phyloP scores from a whole-genome alignment of 2,113 vertebrate genomes.

The Campylorhamphus procurvoides region DNA sequence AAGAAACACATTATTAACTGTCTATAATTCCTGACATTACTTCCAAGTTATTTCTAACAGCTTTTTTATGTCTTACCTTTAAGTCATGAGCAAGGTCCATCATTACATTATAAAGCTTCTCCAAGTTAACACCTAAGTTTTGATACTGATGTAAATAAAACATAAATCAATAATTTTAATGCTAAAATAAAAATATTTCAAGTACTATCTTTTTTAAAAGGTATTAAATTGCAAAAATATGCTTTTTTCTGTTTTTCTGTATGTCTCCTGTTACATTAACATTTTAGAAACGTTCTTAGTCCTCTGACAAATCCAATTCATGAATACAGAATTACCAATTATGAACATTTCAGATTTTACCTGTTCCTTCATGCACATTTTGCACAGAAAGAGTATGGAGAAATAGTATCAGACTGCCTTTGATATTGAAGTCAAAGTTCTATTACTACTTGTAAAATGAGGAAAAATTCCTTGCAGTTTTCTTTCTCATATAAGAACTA shows the following conservation, averaged over 20 bases:
- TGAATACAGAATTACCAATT: not conserved
- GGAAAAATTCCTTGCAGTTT: not conserved
- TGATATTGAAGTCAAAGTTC: not conserved
- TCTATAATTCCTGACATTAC: not conserved
- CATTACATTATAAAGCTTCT: conserved; percentile 78
- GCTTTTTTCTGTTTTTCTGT: not conserved
- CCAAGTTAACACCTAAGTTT: conserved; percentile 74
- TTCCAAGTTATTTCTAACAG: not conserved
- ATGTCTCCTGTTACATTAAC: not conserved
- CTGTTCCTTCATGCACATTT: not conserved
- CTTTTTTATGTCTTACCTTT: conserved; percentile 70
- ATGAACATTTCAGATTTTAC: not conserved
- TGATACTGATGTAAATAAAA: conserved; percentile 68
- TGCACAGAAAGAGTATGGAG: not conserved
- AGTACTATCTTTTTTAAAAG: not conserved
- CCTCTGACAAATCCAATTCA: not conserved
- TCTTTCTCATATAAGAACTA: not conserved
- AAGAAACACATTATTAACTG: not conserved
- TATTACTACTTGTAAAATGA: not conserved
- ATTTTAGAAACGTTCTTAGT: not conserved
- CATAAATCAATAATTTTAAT: not conserved
- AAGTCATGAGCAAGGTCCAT: conserved; percentile 77
- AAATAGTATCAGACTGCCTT: not conserved
- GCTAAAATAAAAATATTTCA: not conserved
- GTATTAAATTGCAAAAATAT: not conserved